Conservation (phyloP, 1,140 invertebrate genomes). For the Rhyacophila brunnea region DNA sequence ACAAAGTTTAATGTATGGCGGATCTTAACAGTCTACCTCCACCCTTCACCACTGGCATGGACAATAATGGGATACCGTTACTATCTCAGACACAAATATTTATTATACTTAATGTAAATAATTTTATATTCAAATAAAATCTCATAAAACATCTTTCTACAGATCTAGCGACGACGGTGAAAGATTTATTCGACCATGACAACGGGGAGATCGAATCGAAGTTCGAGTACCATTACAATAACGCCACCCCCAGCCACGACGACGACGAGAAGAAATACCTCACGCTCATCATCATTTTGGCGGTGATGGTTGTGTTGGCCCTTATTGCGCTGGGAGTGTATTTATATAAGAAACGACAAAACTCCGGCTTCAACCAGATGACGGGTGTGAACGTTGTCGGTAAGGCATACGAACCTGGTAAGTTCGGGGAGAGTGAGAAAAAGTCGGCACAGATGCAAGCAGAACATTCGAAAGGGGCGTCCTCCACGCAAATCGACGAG, state of each 20-base stretch:
- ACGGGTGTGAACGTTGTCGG: slow-evolving; percentile 13
- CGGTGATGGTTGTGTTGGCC: slow-evolving; percentile 22
- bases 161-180: too few species aligned
- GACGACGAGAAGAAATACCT: slow-evolving; percentile 20
- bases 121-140: too few species aligned
- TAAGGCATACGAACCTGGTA: slow-evolving; percentile 13
- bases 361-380: slow-evolving; percentile 1
- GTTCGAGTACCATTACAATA: neutral
- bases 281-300: slow-evolving; percentile 20
- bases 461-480: neutral
- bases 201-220: neutral
- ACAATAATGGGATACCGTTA: too few species aligned
- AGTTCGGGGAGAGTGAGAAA: slow-evolving; percentile 3
- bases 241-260: neutral
- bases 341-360: slow-evolving; percentile 10
- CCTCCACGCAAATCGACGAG: neutral
- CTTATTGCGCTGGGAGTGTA: slow-evolving; percentile 19
- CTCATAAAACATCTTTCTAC: too few species aligned
- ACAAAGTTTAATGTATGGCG: too few species aligned
- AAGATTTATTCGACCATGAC: neutral
- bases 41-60: too few species aligned
- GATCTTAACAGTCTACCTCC: too few species aligned
- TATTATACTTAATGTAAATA: too few species aligned
- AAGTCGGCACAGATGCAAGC: slow-evolving; percentile 2
- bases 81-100: too few species aligned